Evolutionary conservation across 2,113 vertebrate species (phyloP).

Genomic region (Halichoerus grypus): DNA sequence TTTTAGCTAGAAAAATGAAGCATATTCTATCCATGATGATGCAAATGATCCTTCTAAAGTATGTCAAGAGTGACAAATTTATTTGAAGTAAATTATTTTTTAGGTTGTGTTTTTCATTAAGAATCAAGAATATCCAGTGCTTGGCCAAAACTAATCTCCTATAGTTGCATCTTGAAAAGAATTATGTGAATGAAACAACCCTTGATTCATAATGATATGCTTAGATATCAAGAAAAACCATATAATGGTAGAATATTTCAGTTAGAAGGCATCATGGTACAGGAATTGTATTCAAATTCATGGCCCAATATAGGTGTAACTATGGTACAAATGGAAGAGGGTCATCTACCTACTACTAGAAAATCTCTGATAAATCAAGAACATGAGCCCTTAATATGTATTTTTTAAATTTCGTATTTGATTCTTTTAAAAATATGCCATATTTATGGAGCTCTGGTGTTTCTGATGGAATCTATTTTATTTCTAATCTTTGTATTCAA

Average conservation of each 20-base stretch:
- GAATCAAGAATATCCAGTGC: not conserved
- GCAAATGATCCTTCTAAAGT: not conserved
- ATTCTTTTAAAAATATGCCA: not conserved
- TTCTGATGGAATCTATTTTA: not conserved
- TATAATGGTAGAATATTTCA: not conserved
- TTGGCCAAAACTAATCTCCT: not conserved
- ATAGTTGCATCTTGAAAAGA: not conserved
- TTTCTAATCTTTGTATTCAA: not conserved
- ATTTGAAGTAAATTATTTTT: not conserved
- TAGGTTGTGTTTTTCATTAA: not conserved
- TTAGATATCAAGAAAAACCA: not conserved
- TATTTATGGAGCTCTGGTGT: not conserved
- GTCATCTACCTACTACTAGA: not conserved
- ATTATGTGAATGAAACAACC: not conserved
- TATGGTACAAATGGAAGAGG: not conserved
- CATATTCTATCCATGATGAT: not conserved
- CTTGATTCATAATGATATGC: not conserved
- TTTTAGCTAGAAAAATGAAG: not conserved
- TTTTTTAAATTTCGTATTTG: not conserved
- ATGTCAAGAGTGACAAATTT: not conserved
- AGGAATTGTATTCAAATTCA: not conserved
- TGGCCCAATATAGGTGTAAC: not conserved
- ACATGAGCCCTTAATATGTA: not conserved
- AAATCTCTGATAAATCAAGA: not conserved
- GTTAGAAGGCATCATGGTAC: not conserved